A percentile compares a stretch with the other conserved stretches of the same genome.
Evolutionary conservation across 2,888 invertebrate species (phyloP).

Genomic region (Drosophila fungiperda): DNA sequence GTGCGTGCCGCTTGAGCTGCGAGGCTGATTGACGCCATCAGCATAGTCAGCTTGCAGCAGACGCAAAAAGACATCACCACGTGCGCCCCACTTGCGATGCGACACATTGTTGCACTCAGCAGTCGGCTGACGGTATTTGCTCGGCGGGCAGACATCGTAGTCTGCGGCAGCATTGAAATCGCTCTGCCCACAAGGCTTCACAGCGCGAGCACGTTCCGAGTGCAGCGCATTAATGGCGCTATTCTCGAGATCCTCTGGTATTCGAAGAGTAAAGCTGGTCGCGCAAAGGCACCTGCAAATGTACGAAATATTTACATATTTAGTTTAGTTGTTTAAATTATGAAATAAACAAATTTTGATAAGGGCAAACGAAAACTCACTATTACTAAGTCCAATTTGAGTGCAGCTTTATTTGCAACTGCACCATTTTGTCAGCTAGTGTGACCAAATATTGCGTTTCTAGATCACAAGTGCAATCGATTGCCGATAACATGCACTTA

Average conservation of each 20-base stretch:
- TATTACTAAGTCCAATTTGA: not conserved
- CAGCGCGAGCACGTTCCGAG: conserved; percentile 75
- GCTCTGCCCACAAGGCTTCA: conserved; percentile 64
- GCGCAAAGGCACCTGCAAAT: conserved; percentile 75
- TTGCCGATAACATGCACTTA: conserved; percentile 1
- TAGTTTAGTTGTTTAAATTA: not conserved
- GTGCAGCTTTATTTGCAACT: not conserved
- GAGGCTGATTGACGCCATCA: conserved; percentile 85
- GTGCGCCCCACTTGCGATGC: conserved; percentile 92
- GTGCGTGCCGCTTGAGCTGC: conserved; percentile 86
- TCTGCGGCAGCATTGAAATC: conserved; percentile 55
- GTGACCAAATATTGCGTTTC: conserved; percentile 5
- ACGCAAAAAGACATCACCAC: conserved; percentile 91
- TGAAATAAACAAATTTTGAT: not conserved
- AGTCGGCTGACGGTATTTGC: conserved; percentile 92
- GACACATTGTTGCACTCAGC: conserved; percentile 96
- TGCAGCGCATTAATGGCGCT: conserved; percentile 75
- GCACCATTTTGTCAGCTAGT: not conserved
- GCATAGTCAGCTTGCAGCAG: conserved; percentile 90
- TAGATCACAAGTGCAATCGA: conserved; percentile 6
- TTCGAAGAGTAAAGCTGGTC: conserved; percentile 71
- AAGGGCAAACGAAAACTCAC: not conserved
- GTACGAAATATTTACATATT: not conserved
- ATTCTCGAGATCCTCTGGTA: conserved; percentile 81
- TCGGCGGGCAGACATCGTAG: conserved; percentile 89